Base-by-base conservation (phyloP, 2,113 vertebrate genomes). In the Capricornis sumatraensis region DNA sequence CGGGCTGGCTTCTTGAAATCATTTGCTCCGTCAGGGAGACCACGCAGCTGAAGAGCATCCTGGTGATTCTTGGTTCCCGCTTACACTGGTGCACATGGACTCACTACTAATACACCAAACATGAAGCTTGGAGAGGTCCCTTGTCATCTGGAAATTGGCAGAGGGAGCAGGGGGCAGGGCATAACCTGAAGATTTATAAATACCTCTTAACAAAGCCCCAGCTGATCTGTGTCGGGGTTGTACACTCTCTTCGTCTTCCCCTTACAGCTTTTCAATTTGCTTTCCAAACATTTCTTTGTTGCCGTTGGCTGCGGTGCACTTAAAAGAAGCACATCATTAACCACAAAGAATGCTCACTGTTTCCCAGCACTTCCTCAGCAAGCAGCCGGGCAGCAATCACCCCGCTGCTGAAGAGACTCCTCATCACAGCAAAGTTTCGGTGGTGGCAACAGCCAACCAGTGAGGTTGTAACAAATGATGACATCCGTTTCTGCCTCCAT, bases 261-360 rank as follows among this genome's bases (percentile, higher is more conserved):
- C 94, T 97, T 96, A 91, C 40, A 97, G 97, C 97, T 97, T 98
- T 98, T 98, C 98, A 98, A 98, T 97, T 97, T 98, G 98, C 98
- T 98, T 98, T 98, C 98, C 98, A 98, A 98, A 98, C 98, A 97
- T 98, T 98, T 98, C 96, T 98, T 98, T 98, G 98, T 98, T 98
- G 98, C 98, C 94, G 27, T 98, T 98, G 98, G 98, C 98, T 97
- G 94, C 97, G 97, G 93, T 95, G 97, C 93, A 85, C 98, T 99
- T 98, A 98, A 98, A 98, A 98, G 98, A 95, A 96, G 98, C 95
- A 98, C 98, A 98, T 98, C 45, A 5, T 98, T 98, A 98, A 97
- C 97, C 96, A 97, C 96, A 98, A 98, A 98, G 98, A 99, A 98
- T 79, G 96, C 97, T 97, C 91, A 40, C 92, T 98, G 97, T 98